Evolutionary conservation across 2,888 invertebrate species (phyloP), one percentile per base, ranked within the genome.

Genomic region (Pseudolycoriella hygida): DNA sequence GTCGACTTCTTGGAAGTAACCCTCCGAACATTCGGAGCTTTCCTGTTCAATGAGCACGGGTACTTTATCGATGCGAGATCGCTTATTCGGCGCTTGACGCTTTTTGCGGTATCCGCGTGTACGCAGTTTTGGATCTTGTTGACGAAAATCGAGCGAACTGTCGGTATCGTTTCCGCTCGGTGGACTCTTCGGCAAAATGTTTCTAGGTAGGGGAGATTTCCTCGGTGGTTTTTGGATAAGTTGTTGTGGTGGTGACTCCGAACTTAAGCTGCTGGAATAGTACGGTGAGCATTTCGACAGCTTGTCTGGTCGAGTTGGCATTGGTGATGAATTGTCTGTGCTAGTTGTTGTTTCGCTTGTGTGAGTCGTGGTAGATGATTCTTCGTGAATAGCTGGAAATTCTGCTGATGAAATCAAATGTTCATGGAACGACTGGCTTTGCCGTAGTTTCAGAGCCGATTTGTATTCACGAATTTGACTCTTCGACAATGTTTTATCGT

Each of bases 131-230:
- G 76, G 75, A 57, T 80, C 79, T 54, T 78, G 73, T 47, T 76
- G 74, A 2, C 62, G 57, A 19, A 76, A 68, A 56, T 76, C 76
- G 48, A 76, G 57, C 1, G 80, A 80, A 54, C 80, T 80, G 49
- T 80, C 80, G 1, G 80, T 80, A 50, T 80, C 80, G 53, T 80
- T 80, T 47, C 80, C 80, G 55, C 80, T 80, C 0, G 79, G 78
- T 12, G 80, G 79, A 60, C 77, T 79, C 56, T 78, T 77, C 30
- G 77, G 62, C 12, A 76, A 73, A 53, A 74, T 70, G 50, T 74
- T 69, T 49, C 73, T 71, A 3, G 76, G 62, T 25, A 77, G 55
- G 0, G 77, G 74, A 44, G 73, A 73, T 60, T 78, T 80, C 15
- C 73, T 74, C 1, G 76, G 72, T 5, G 74, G 74, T 54, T 78